These are phyloP conservation scores for Neosalanx taihuensis DNA, from an alignment of 2,797 vertebrate genomes.

Conservation along the genomic window DNA sequence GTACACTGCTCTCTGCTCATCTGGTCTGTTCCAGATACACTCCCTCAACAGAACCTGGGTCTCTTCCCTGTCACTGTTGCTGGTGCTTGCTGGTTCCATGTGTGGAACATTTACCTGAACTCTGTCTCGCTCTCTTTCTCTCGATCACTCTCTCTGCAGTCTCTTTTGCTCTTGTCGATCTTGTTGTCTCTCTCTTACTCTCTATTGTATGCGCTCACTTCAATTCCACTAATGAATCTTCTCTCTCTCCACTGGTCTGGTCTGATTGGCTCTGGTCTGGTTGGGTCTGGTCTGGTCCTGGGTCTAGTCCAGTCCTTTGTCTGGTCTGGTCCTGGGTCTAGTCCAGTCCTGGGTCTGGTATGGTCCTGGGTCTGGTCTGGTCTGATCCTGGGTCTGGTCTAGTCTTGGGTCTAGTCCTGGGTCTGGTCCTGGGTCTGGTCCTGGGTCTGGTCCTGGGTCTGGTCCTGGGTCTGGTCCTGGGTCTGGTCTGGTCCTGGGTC, in stretches of 20 bases:
- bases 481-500: not conserved
- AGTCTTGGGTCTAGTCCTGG: no score
- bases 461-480: conserved; percentile 25
- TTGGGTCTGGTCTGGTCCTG: conserved; percentile 32
- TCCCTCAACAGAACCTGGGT: not conserved
- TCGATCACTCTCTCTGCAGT: not conserved
- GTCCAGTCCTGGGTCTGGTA: not conserved
- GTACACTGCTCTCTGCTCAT: not conserved
- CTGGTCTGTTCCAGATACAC: not conserved
- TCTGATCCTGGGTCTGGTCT: not conserved
- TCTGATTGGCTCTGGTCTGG: no score
- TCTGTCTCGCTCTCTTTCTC: not conserved
- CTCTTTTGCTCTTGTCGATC: no score
- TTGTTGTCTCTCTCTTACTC: not conserved
- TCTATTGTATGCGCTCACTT: no score
- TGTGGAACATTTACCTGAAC: not conserved
- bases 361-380: not conserved
- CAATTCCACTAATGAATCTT: no score
- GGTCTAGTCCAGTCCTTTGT: conserved; percentile 15
- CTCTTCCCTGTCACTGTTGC: not conserved
- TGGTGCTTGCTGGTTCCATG: not conserved
- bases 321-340: not conserved
- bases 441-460: conserved; percentile 42
- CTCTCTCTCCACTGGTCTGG: not conserved
- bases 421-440: no score